Conservation (phyloP, 2,888 invertebrate genomes). For the Andrena bucephala region DNA sequence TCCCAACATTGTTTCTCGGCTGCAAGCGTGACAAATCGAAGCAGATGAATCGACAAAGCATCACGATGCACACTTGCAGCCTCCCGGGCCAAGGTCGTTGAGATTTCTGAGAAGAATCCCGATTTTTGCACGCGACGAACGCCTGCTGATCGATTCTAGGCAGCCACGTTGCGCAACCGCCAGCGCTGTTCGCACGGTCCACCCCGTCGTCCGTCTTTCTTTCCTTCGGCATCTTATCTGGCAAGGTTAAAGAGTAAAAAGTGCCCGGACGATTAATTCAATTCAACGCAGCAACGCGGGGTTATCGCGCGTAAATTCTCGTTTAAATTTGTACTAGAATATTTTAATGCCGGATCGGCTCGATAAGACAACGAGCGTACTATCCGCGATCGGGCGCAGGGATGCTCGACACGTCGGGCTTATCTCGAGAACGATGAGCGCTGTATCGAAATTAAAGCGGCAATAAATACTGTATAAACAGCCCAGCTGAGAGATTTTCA, state of each 20-base stretch:
- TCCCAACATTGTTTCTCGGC: not conserved
- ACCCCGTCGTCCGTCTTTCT: not conserved
- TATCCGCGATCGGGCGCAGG: slow-evolving; percentile 13
- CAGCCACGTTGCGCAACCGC: slow-evolving; percentile 20
- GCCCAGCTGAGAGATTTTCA: not conserved
- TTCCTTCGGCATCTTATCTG: not conserved
- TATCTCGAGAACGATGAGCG: slow-evolving; percentile 34
- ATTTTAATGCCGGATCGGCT: slow-evolving; percentile 37
- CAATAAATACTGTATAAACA: slow-evolving; percentile 1
- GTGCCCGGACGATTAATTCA: slow-evolving; percentile 31
- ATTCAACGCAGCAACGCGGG: slow-evolving; percentile 10
- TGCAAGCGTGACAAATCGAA: not conserved
- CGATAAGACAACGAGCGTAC: slow-evolving; percentile 42
- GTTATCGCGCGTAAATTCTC: slow-evolving; percentile 44
- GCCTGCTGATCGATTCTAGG: slow-evolving; percentile 45
- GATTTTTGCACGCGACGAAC: slow-evolving; percentile 39
- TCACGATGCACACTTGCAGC: slow-evolving; percentile 7
- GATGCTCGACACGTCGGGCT: slow-evolving; percentile 28
- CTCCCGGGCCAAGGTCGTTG: slow-evolving; percentile 40
- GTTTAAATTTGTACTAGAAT: slow-evolving; percentile 54
- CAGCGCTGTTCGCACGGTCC: not conserved
- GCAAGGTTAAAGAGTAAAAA: not conserved
- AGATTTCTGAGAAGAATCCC: slow-evolving; percentile 50
- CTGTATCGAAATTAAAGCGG: slow-evolving; percentile 10
- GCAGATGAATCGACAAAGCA: slow-evolving; percentile 5